Evolutionary conservation across 2,113 vertebrate species (phyloP).

Genomic region (Mirounga angustirostris): DNA sequence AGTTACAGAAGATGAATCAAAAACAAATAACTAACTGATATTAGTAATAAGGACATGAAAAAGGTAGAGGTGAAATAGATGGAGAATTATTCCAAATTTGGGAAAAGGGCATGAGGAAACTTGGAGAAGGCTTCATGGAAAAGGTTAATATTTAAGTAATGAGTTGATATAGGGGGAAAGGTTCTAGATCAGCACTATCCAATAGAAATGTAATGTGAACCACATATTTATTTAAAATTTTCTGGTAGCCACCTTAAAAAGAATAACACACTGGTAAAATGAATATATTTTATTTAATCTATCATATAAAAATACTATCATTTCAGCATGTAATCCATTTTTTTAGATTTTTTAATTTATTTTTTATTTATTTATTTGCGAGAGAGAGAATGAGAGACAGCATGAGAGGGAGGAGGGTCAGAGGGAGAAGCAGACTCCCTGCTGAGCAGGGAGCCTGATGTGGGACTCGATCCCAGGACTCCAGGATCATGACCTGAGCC

Average conservation of each 20-base stretch:
- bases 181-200: background rate
- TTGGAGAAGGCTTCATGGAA: background rate
- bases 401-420: too few relatives aligned
- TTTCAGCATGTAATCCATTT: background rate
- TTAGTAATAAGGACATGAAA: background rate
- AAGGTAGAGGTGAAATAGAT: background rate
- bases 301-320: background rate
- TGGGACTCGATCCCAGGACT: too few relatives aligned
- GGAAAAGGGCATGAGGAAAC: background rate
- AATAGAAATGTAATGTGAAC: constrained; percentile 22
- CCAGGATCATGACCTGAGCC: too few relatives aligned
- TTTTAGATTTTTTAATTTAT: background rate
- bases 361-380: too few relatives aligned
- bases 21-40: constrained; percentile 28
- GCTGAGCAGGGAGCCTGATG: too few relatives aligned
- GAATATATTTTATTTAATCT: constrained; percentile 24
- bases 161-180: background rate
- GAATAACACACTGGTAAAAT: constrained; percentile 28
- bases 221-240: constrained; percentile 16
- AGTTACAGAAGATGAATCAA: background rate
- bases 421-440: too few relatives aligned
- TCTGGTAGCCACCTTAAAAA: background rate
- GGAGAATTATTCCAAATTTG: background rate
- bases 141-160: constrained; percentile 43
- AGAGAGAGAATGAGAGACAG: too few relatives aligned